Conservation (phyloP, 2,888 invertebrate genomes). For the Sinelater perroti region DNA sequence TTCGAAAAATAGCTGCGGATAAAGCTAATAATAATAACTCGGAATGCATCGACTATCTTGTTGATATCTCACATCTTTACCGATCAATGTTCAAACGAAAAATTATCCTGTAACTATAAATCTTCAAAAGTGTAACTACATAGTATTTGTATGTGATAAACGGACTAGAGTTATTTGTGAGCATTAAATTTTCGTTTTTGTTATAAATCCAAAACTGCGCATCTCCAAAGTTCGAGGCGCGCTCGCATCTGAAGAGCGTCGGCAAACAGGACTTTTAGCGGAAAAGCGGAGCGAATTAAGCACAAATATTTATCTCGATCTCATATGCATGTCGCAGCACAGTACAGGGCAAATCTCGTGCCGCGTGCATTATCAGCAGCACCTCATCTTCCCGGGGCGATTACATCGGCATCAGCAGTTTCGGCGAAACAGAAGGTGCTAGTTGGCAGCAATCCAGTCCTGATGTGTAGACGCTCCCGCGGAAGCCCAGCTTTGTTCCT, state of each 20-base stretch:
- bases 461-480: slow-evolving; percentile 19
- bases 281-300: background rate
- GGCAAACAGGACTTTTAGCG: background rate
- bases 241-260: background rate
- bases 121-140: background rate
- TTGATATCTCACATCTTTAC: too few relatives aligned
- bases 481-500: slow-evolving; percentile 31
- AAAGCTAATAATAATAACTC: too few relatives aligned
- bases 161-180: too few relatives aligned
- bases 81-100: too few relatives aligned
- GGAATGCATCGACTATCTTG: too few relatives aligned
- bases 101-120: background rate
- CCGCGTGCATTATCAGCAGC: slow-evolving; percentile 1
- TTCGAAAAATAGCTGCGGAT: too few relatives aligned
- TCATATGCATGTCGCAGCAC: slow-evolving; percentile 4
- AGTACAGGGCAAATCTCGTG: slow-evolving; percentile 1
- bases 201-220: background rate
- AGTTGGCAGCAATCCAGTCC: slow-evolving; percentile 2
- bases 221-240: too few relatives aligned
- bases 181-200: background rate
- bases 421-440: slow-evolving; percentile 21
- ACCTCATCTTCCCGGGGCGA: slow-evolving; percentile 8
- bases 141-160: too few relatives aligned
- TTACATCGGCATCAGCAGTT: slow-evolving; percentile 20
- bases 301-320: slow-evolving; percentile 6